Conservation (phyloP, 1,140 invertebrate genomes). For the Neomicropteryx cornuta region DNA sequence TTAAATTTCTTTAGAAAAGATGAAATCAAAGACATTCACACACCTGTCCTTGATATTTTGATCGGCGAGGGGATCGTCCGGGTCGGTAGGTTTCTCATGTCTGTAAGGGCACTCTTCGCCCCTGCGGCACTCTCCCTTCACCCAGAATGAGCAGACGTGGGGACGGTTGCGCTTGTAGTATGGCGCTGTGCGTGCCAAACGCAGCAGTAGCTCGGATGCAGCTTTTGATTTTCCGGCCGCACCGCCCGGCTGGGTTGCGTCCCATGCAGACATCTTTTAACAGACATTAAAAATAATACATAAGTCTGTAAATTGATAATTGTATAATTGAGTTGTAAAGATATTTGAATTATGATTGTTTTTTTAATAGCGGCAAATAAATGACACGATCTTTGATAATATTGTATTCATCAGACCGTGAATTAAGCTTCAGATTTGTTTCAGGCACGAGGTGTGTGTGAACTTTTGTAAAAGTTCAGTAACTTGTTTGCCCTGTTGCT, state of each 20-base stretch:
- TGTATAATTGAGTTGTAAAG: too few species aligned
- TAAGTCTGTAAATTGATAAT: too few species aligned
- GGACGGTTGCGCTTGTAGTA: conserved; percentile 98
- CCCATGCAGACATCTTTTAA: conserved; percentile 40
- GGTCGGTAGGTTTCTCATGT: conserved; percentile 98
- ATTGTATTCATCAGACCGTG: too few species aligned
- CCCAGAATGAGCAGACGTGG: conserved; percentile 99
- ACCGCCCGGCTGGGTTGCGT: conserved; percentile 52
- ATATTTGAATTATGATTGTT: too few species aligned
- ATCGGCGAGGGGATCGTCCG: conserved; percentile 96
- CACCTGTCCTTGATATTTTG: conserved; percentile 96
- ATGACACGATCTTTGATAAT: too few species aligned
- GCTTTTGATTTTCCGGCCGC: conserved; percentile 61
- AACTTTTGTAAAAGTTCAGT: too few species aligned
- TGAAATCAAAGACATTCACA: background rate
- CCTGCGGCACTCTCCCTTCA: conserved; percentile 97
- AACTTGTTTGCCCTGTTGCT: too few species aligned
- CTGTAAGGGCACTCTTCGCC: conserved; percentile 99
- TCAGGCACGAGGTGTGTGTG: too few species aligned
- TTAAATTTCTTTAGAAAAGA: background rate
- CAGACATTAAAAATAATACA: too few species aligned
- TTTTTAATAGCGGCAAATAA: too few species aligned
- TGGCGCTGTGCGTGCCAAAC: conserved; percentile 91
- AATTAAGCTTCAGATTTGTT: too few species aligned
- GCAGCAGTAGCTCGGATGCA: conserved; percentile 82